Conservation (phyloP, 2,113 vertebrate species). For the Pundamilia nyererei region DNA sequence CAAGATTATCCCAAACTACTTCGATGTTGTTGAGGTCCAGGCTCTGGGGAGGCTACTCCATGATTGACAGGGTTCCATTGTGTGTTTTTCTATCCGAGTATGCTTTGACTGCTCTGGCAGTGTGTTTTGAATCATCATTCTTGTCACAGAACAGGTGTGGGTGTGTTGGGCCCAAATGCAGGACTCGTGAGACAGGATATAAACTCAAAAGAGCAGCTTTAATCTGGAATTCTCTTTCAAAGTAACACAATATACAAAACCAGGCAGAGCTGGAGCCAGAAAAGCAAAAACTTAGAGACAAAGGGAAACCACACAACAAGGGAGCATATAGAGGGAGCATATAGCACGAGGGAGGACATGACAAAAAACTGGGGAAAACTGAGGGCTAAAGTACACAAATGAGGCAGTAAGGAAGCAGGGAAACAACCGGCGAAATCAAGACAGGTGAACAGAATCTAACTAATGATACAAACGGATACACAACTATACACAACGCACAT, state of each 20-base stretch:
- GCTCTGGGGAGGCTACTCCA: background rate
- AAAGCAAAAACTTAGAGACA: background rate
- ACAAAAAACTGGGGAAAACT: fast-evolving
- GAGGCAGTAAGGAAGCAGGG: background rate
- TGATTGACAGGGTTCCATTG: background rate
- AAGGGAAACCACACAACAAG: background rate
- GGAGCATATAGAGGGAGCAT: background rate
- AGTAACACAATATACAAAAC: background rate
- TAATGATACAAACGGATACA: background rate
- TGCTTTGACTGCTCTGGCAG: background rate
- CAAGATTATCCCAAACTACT: background rate
- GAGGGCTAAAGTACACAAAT: background rate
- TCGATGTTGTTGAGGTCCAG: background rate
- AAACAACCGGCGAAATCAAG: background rate
- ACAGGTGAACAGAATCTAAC: background rate
- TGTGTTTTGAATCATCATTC: background rate
- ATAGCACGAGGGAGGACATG: background rate
- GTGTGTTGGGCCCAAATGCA: background rate
- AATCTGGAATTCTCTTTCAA: background rate
- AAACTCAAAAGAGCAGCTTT: background rate
- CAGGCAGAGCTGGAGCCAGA: background rate
- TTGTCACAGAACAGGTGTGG: background rate
- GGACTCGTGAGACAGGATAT: background rate
- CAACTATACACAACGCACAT: background rate
- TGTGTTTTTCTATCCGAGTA: background rate